phyloP scores from a whole-genome alignment of 1,140 invertebrate genomes.

The Drosophila serrata region DNA sequence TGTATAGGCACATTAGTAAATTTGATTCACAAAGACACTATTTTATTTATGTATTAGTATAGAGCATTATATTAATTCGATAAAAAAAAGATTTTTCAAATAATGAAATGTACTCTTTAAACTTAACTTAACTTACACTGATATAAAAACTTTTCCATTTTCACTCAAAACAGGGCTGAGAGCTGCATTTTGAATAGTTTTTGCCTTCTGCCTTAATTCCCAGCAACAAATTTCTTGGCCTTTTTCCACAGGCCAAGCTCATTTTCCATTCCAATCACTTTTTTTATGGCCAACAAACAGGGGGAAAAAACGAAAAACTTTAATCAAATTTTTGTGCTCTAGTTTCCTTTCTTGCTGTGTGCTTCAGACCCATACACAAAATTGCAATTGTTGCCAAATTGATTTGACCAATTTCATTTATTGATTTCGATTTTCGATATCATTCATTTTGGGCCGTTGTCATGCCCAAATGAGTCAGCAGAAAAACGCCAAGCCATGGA shows the following conservation, averaged over 20 bases:
- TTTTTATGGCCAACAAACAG: slow-evolving; percentile 25
- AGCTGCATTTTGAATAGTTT: slow-evolving; percentile 18
- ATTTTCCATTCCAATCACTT: slow-evolving; percentile 27
- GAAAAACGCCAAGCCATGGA: slow-evolving; percentile 26
- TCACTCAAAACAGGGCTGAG: background rate
- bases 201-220: slow-evolving; percentile 19
- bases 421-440: slow-evolving; percentile 83
- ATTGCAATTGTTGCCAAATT: slow-evolving; percentile 83
- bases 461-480: slow-evolving; percentile 80
- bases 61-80: no score
- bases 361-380: slow-evolving; percentile 30
- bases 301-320: slow-evolving; percentile 46
- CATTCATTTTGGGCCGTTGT: slow-evolving; percentile 68
- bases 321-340: slow-evolving; percentile 75
- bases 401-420: slow-evolving; percentile 83
- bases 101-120: no score
- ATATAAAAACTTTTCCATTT: slow-evolving; percentile 24
- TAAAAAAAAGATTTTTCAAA: no score
- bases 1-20: no score
- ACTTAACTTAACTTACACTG: no score
- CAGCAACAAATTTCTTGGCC: slow-evolving; percentile 4
- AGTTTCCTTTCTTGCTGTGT: slow-evolving; percentile 45
- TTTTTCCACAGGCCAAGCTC: slow-evolving; percentile 26
- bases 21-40: no score
- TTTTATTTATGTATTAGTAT: no score